Evolutionary conservation across 2,888 invertebrate genomes (phyloP).

Genomic region (Anaspis maculata): DNA sequence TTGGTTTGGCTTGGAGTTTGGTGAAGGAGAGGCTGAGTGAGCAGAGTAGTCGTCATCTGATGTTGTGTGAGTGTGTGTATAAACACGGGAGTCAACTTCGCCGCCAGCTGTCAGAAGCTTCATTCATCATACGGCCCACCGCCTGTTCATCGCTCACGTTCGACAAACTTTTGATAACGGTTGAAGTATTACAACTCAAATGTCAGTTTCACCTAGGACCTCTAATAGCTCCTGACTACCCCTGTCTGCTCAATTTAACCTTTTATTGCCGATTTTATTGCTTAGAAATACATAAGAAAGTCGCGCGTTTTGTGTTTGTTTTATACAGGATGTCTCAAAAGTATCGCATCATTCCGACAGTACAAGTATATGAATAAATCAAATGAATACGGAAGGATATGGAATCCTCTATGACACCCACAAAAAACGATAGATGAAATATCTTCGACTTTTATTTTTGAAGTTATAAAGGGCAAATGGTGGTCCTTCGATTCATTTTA

Average conservation of each 20-base stretch:
- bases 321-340: too few relatives aligned
- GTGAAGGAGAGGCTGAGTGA: not conserved
- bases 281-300: too few relatives aligned
- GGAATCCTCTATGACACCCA: too few relatives aligned
- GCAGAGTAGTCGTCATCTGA: not conserved
- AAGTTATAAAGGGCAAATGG: too few relatives aligned
- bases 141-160: constrained; percentile 33
- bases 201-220: constrained; percentile 33
- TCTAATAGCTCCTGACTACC: constrained; percentile 8
- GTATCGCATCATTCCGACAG: too few relatives aligned
- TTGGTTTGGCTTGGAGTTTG: too few relatives aligned
- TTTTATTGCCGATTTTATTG: constrained; percentile 17
- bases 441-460: too few relatives aligned
- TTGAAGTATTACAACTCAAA: constrained; percentile 37
- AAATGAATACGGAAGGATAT: too few relatives aligned
- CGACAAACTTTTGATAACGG: constrained; percentile 39
- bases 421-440: too few relatives aligned
- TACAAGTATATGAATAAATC: too few relatives aligned
- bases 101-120: constrained; percentile 30
- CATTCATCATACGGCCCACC: constrained; percentile 31
- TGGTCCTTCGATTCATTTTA: too few relatives aligned
- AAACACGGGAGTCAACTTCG: constrained; percentile 5
- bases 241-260: constrained; percentile 22
- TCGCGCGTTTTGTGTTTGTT: too few relatives aligned
- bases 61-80: constrained; percentile 1